These are phyloP conservation scores for Oplegnathus fasciatus DNA, from an alignment of 2,113 vertebrate genomes.

Conservation along the genomic window DNA sequence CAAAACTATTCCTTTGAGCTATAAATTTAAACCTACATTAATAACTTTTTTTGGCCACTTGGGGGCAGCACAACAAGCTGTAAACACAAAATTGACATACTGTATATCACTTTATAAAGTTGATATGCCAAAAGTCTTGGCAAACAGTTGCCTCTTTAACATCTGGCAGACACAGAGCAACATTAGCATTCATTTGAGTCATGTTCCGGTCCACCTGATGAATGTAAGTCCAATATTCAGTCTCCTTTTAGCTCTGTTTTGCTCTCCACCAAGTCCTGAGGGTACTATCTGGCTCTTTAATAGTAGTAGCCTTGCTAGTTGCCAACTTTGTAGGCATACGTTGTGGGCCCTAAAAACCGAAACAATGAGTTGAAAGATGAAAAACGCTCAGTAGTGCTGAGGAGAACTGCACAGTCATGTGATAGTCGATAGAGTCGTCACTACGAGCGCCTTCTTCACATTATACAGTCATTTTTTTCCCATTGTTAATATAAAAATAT, in stretches of 20 bases:
- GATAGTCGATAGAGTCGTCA: background rate
- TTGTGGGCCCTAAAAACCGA: background rate
- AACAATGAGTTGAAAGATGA: background rate
- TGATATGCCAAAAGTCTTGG: background rate
- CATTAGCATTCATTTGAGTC: background rate
- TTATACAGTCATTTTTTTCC: too few relatives aligned
- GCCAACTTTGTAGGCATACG: too few relatives aligned
- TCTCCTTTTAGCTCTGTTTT: background rate
- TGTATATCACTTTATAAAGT: background rate
- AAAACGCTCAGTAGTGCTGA: background rate
- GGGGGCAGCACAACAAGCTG: background rate
- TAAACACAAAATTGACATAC: background rate
- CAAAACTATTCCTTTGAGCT: background rate
- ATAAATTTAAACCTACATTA: background rate
- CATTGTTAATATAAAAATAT: constrained; percentile 9
- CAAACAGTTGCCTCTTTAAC: background rate
- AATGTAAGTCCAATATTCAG: background rate
- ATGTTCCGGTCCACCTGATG: background rate
- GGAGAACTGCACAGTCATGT: background rate
- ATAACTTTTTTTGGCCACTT: background rate
- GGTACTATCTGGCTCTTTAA: background rate
- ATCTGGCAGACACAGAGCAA: background rate
- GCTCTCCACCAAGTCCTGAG: background rate
- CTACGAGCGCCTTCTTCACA: background rate
- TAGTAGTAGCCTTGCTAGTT: too few relatives aligned